A percentile compares a stretch with the other conserved stretches of the same genome.
phyloP scores from a whole-genome alignment of 2,113 vertebrate species.

The Tychaedon coryphoeus region DNA sequence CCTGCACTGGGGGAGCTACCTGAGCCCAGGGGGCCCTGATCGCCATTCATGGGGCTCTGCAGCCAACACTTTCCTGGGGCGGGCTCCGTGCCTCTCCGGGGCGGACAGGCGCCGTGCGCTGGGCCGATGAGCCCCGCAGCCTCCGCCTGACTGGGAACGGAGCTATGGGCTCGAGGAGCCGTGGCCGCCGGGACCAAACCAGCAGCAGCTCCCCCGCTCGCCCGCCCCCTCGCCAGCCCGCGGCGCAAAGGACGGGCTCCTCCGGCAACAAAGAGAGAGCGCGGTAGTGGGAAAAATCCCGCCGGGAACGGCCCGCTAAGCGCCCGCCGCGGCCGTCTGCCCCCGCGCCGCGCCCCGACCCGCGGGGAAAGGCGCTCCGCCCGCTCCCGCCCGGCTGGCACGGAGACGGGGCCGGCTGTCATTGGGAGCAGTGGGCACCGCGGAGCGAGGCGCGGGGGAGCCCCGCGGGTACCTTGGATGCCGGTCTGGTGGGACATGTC shows the following conservation, averaged over 20 bases:
- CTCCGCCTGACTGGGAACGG: not conserved
- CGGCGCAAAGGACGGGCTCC: not conserved
- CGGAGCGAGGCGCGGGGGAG: not conserved
- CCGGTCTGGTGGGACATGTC: conserved; percentile 95
- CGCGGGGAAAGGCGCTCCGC: not conserved
- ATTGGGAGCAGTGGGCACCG: not conserved
- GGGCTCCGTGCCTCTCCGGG: not conserved
- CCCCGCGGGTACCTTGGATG: conserved; percentile 85
- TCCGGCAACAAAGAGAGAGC: not conserved
- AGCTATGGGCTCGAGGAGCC: not conserved
- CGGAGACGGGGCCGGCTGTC: not conserved
- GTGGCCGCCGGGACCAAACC: not conserved
- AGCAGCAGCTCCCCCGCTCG: not conserved
- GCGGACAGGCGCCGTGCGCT: not conserved
- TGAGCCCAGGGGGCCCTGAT: not conserved
- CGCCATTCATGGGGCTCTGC: not conserved
- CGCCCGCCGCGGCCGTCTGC: not conserved
- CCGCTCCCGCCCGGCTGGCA: not conserved
- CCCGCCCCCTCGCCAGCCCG: not conserved
- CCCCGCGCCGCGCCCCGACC: not conserved
- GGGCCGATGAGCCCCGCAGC: not conserved
- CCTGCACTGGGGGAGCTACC: not conserved
- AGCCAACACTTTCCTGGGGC: accelerated
- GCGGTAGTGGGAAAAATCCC: not conserved
- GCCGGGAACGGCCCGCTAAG: not conserved